These are phyloP conservation scores for Pangasius macronema DNA, from an alignment of 2,797 vertebrate genomes.

Conservation along the genomic window DNA sequence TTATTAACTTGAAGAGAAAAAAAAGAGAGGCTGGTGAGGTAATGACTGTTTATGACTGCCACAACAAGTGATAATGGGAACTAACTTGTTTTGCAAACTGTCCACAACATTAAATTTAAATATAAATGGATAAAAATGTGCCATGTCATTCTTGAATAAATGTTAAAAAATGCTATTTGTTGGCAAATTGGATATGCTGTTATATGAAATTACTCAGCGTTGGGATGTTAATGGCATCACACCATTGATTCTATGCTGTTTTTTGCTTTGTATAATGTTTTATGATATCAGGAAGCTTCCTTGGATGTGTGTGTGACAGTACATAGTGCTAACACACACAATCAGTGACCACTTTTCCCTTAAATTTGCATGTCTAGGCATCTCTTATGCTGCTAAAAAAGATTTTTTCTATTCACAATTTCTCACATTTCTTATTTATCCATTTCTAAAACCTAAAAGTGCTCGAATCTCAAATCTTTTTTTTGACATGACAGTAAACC, in stretches of 20 bases:
- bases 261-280: neutral
- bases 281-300: neutral
- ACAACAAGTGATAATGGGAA: neutral
- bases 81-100: neutral
- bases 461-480: constrained; percentile 28
- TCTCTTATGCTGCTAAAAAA: neutral
- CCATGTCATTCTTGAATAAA: neutral
- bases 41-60: neutral
- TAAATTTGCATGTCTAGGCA: no score
- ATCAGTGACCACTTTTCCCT: neutral
- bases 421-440: neutral
- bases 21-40: neutral
- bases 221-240: neutral
- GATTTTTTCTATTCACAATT: neutral
- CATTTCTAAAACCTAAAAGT: neutral
- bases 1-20: neutral
- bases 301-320: neutral
- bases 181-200: neutral
- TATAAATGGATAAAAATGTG: neutral
- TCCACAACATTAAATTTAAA: neutral
- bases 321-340: neutral
- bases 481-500: neutral
- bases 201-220: neutral
- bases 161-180: neutral
- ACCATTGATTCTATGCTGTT: neutral